phyloP scores from a whole-genome alignment of 2,888 invertebrate species.

The Polyommatus iphigenia region DNA sequence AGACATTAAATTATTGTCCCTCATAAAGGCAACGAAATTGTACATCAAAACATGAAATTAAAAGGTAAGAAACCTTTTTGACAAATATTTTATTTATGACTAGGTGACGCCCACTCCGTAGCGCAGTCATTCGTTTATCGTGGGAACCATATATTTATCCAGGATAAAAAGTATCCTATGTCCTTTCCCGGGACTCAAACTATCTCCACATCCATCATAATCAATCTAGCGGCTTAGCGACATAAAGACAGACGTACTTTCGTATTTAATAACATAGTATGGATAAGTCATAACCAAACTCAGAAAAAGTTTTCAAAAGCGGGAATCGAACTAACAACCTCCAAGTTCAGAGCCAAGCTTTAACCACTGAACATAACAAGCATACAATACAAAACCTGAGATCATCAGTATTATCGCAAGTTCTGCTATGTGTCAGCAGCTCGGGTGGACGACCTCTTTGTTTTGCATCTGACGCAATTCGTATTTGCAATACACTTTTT shows the following conservation, averaged over 20 bases:
- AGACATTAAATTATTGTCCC: not conserved
- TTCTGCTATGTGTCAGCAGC: not conserved
- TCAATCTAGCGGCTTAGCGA: too few species aligned
- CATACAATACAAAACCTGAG: not conserved
- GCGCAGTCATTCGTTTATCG: too few species aligned
- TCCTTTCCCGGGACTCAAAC: too few species aligned
- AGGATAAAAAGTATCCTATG: too few species aligned
- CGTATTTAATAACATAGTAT: too few species aligned
- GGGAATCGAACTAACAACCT: not conserved
- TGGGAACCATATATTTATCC: too few species aligned
- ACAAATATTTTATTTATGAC: too few species aligned
- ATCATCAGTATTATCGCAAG: not conserved
- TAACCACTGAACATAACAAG: not conserved
- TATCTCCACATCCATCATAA: too few species aligned
- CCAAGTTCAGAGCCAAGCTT: not conserved
- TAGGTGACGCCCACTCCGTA: too few species aligned
- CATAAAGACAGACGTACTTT: too few species aligned
- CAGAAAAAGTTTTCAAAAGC: too few species aligned
- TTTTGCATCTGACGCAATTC: conserved; percentile 6
- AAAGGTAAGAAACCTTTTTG: not conserved
- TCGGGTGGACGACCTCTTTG: conserved; percentile 15
- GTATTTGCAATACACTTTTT: not conserved
- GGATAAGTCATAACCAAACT: too few species aligned
- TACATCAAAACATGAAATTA: not conserved
- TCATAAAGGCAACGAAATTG: not conserved